A percentile compares a stretch with the other conserved stretches of the same genome.
These are phyloP conservation scores for Xenentodon cancila DNA, from an alignment of 2,797 vertebrate genomes.

Conservation along the genomic window DNA sequence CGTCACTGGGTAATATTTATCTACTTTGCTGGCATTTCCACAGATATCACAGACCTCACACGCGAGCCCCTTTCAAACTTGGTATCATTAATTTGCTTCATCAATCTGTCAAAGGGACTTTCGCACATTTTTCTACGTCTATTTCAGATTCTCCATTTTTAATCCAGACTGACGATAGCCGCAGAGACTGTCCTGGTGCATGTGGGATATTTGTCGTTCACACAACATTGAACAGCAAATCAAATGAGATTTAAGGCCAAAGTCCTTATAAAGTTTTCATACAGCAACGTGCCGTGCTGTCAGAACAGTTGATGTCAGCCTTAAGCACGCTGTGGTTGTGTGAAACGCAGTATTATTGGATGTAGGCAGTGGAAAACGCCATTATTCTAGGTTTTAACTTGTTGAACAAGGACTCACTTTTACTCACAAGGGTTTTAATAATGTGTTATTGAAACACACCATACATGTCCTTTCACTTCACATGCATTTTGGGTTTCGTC, in stretches of 20 bases:
- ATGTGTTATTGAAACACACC: background rate
- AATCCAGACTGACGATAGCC: background rate
- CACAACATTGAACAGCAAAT: too few species aligned
- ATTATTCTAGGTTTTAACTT: background rate
- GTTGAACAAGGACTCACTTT: background rate
- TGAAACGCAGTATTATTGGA: too few species aligned
- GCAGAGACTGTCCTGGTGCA: background rate
- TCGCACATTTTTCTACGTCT: background rate
- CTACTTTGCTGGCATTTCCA: conserved; percentile 52
- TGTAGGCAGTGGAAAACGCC: background rate
- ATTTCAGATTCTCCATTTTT: background rate
- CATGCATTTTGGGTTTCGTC: too few species aligned
- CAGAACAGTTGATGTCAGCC: too few species aligned
- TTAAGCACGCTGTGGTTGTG: too few species aligned
- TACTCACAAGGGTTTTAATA: background rate
- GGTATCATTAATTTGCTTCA: background rate
- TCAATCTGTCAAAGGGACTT: background rate
- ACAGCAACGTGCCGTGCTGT: too few species aligned
- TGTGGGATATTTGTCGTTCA: background rate
- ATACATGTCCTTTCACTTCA: too few species aligned
- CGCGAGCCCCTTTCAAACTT: background rate
- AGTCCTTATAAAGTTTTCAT: too few species aligned
- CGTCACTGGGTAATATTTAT: conserved; percentile 63
- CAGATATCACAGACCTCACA: conserved; percentile 34
- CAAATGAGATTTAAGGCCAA: background rate